Evolutionary conservation across 2,113 vertebrate genomes (phyloP).

Genomic region (Tenrec ecaudatus): DNA sequence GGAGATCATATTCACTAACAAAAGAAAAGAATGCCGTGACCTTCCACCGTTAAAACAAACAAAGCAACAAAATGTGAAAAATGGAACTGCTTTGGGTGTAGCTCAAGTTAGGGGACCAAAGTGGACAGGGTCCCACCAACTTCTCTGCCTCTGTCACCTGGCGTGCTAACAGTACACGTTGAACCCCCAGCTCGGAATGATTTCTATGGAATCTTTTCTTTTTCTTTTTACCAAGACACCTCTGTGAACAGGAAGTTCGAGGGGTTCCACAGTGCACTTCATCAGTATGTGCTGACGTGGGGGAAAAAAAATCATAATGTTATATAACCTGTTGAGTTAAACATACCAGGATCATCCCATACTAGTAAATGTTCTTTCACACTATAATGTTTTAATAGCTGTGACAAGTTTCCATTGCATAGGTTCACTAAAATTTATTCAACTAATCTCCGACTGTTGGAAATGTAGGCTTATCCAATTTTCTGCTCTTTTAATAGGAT

Average conservation of each 20-base stretch:
- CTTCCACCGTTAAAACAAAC: constrained; percentile 2
- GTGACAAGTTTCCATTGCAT: constrained; percentile 64
- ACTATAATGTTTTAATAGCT: constrained; percentile 64
- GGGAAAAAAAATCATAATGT: neutral
- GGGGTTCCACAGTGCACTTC: neutral
- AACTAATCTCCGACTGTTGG: constrained; percentile 71
- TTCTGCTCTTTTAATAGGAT: constrained; percentile 77
- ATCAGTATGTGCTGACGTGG: neutral
- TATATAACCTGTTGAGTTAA: constrained; percentile 64
- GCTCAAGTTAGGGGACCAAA: neutral
- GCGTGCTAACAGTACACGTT: neutral
- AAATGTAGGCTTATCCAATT: constrained; percentile 77
- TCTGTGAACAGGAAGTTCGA: neutral
- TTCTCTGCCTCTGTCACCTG: neutral
- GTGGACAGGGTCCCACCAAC: neutral
- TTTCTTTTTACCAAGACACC: constrained; percentile 1
- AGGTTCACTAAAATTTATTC: constrained; percentile 73
- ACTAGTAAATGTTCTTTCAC: constrained; percentile 60
- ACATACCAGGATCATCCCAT: constrained; percentile 46
- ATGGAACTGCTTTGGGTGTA: constrained; percentile 10
- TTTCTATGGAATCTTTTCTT: neutral
- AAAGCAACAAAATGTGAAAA: neutral
- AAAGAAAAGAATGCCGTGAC: neutral
- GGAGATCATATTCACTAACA: neutral
- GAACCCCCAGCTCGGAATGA: neutral